Base-by-base conservation (phyloP, 2,113 vertebrate species). In the Dunckerocampus dactyliophorus region DNA sequence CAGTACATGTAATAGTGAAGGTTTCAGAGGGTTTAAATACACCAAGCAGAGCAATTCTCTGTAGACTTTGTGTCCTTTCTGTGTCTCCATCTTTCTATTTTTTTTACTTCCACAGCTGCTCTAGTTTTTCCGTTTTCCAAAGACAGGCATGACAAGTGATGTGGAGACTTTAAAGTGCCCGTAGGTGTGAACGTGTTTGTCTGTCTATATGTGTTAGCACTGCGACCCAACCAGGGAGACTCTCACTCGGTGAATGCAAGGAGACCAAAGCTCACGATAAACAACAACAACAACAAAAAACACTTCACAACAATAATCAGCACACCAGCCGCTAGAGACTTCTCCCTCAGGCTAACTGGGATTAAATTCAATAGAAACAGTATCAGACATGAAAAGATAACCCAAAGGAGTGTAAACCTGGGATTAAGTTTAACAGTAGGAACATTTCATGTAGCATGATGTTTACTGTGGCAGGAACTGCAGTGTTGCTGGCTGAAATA, bases 121-220 rank as follows among this genome's bases (percentile, higher is more conserved):
- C 15, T 20, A 65, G 54, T 51, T 58, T 68, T 11, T 45, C 71
- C 20, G 24, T 75, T 59, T 56, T 39, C 24, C 21, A 47, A 24
- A 60, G 55, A 59, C 55, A 34, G 37, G 56, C 43, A 62, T 59
- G 68, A 66, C 68, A 65, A 68, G 62, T 65, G 59, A 62, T 57
- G 48, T 60, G 50, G 59, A 69, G 59, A 62, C 53, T 72, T 49
- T 62, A 22, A 65, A 75, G 58, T 57, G 65, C 61, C 62, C 22
- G 58, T 60, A 64, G 72, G 76, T 80, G 73, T 74, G 45, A 82
- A 73, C 52, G 64, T 67, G 74, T 62, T 59, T 62, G 22, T 62
- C 62, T 79, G 74, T 65, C 62, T 67, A 50, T 60, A 64, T 31
- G 71, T 69, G 73, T 79, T 82, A 70, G 42, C 47, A 31, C 58